Conservation (phyloP, 2,113 vertebrate species). For the Andinoacara biseriatus region DNA sequence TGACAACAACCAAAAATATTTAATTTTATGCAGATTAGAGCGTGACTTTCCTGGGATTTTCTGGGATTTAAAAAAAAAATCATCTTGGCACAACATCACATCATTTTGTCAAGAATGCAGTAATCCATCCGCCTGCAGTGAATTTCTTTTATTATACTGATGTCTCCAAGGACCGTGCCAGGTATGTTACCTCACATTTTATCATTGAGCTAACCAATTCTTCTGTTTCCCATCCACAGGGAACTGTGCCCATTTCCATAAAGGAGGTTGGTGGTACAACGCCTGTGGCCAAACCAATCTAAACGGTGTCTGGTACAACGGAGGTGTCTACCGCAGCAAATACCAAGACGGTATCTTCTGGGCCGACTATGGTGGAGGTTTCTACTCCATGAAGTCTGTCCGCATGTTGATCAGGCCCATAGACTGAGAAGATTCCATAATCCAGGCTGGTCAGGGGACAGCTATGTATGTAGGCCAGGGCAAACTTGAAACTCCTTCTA, state of each 20-base stretch:
- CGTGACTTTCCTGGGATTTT: no score
- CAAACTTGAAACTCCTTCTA: constrained; percentile 36
- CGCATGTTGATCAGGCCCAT: constrained; percentile 96
- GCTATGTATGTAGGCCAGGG: constrained; percentile 18
- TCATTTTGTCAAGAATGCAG: no score
- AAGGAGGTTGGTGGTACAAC: constrained; percentile 99
- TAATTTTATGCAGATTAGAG: neutral
- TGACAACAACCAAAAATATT: neutral
- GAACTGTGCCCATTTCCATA: constrained; percentile 98
- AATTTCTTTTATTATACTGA: neutral
- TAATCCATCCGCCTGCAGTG: no score
- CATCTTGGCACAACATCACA: no score
- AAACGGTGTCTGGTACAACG: constrained; percentile 96
- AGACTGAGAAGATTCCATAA: constrained; percentile 79
- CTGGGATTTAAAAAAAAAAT: no score
- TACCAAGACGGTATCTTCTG: constrained; percentile 97
- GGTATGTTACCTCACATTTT: neutral
- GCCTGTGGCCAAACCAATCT: constrained; percentile 95
- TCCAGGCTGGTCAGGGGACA: constrained; percentile 30
- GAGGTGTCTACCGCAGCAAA: constrained; percentile 97
- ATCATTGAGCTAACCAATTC: neutral
- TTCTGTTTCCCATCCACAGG: constrained; percentile 77
- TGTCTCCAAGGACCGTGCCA: neutral
- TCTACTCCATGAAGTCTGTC: constrained; percentile 93
- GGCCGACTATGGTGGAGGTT: constrained; percentile 97